A percentile compares a stretch with the other conserved stretches of the same genome.
Evolutionary conservation across 2,797 vertebrate genomes (phyloP).

Genomic region (Enteromius trimaculatus): DNA sequence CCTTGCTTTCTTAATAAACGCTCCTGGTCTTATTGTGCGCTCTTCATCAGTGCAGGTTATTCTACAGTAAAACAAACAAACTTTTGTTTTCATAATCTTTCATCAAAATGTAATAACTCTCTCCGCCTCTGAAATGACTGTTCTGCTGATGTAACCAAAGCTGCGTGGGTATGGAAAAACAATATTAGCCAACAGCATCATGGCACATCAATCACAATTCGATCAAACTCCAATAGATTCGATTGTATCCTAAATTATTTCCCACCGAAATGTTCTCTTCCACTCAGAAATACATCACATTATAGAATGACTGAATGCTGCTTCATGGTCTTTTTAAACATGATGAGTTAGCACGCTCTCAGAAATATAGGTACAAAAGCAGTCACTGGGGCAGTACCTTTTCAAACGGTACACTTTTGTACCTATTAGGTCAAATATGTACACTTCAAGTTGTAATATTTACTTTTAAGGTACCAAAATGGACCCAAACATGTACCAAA

Average conservation of each 20-base stretch:
- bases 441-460: no score
- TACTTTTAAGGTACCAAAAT: no score
- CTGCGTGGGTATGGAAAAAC: not conserved
- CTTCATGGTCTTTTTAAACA: conserved; percentile 1
- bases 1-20: conserved; percentile 1
- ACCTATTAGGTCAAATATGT: no score
- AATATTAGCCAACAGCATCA: conserved; percentile 22
- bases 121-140: not conserved
- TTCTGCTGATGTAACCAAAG: conserved; percentile 13
- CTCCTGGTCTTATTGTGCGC: not conserved
- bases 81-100: conserved; percentile 13
- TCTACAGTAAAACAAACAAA: conserved; percentile 14
- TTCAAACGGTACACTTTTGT: no score
- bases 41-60: not conserved
- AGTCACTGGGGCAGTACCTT: no score
- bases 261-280: not conserved
- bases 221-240: conserved; percentile 1
- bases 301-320: not conserved
- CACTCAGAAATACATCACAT: not conserved
- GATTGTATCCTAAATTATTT: conserved; percentile 17
- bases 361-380: no score
- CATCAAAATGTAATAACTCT: conserved; percentile 22
- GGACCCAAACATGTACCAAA: no score
- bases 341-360: conserved; percentile 9
- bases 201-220: not conserved